These are phyloP conservation scores for Novumbra hubbsi DNA, from an alignment of 2,797 vertebrate species.

Conservation along the genomic window DNA sequence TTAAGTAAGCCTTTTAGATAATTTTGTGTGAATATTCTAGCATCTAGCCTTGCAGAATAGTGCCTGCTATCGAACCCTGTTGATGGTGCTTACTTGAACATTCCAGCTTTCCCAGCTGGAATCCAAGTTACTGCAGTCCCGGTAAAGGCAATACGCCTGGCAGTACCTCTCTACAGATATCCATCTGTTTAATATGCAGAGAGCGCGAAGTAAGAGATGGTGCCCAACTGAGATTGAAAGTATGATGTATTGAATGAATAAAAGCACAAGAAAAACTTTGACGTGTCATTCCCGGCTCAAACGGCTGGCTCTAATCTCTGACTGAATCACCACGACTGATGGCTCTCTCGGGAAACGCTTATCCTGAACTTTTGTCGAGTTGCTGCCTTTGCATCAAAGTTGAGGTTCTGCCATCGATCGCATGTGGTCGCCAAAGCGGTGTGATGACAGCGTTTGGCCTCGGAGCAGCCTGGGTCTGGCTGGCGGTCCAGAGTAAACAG, in stretches of 20 bases:
- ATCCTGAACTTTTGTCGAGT: not conserved
- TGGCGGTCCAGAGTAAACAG: constrained; percentile 5
- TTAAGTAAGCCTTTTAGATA: constrained; percentile 7
- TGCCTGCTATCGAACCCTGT: constrained; percentile 3
- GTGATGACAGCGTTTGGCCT: constrained; percentile 24
- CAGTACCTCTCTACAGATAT: not conserved
- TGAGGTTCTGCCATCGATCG: constrained; percentile 31
- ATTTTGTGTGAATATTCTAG: not conserved
- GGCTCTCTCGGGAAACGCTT: not conserved
- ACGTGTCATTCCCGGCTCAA: not conserved
- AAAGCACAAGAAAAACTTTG: not conserved
- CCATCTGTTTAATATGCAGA: not conserved
- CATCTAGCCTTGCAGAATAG: not conserved
- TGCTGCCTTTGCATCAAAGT: constrained; percentile 17
- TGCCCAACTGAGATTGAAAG: not conserved
- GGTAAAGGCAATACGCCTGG: not conserved
- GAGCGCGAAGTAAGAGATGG: not conserved
- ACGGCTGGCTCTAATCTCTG: not conserved
- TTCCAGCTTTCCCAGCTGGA: constrained; percentile 31
- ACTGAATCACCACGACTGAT: not conserved
- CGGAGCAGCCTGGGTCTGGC: constrained; percentile 18
- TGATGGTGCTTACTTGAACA: constrained; percentile 28
- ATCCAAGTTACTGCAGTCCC: constrained; percentile 28
- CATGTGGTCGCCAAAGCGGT: constrained; percentile 28
- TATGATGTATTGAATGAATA: not conserved